A percentile compares a stretch with the other conserved stretches of the same genome.
Evolutionary conservation across 2,888 invertebrate genomes (phyloP).

Genomic region (Mesochorus sp.): DNA sequence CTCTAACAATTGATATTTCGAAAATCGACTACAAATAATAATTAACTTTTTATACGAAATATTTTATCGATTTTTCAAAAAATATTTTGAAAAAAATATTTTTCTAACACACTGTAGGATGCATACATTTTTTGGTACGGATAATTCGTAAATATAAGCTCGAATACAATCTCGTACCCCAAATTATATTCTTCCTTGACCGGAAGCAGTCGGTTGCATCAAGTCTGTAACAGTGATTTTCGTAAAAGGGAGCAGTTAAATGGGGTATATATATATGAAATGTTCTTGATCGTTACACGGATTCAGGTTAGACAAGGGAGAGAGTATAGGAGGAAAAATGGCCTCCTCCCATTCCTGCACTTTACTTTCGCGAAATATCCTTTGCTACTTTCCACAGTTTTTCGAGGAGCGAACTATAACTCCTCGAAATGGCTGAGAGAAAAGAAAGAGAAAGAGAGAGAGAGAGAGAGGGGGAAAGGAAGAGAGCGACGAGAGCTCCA

Average conservation of each 20-base stretch:
- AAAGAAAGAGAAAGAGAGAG: background rate
- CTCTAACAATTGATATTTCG: too few species aligned
- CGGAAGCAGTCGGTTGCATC: constrained; percentile 45
- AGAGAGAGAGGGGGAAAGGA: background rate
- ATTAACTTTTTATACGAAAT: too few species aligned
- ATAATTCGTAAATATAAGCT: constrained; percentile 14
- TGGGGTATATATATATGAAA: background rate
- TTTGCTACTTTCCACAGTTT: background rate
- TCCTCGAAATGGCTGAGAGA: constrained; percentile 29
- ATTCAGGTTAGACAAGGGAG: constrained; percentile 26
- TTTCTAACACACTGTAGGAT: background rate
- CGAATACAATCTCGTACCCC: constrained; percentile 33
- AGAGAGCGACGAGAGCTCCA: background rate
- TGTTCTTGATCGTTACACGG: constrained; percentile 18
- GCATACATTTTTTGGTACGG: background rate
- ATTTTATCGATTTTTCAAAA: too few species aligned
- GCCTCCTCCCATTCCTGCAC: constrained; percentile 16
- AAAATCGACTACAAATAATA: too few species aligned
- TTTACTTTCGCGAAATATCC: constrained; percentile 27
- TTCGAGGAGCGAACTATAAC: constrained; percentile 15
- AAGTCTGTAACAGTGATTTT: constrained; percentile 27
- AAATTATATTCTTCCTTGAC: constrained; percentile 25
- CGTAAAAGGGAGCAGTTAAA: constrained; percentile 27
- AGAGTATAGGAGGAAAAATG: background rate
- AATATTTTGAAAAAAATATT: too few species aligned